Conservation (phyloP, 2,797 vertebrate species). For the Neomorphus geoffroyi region DNA sequence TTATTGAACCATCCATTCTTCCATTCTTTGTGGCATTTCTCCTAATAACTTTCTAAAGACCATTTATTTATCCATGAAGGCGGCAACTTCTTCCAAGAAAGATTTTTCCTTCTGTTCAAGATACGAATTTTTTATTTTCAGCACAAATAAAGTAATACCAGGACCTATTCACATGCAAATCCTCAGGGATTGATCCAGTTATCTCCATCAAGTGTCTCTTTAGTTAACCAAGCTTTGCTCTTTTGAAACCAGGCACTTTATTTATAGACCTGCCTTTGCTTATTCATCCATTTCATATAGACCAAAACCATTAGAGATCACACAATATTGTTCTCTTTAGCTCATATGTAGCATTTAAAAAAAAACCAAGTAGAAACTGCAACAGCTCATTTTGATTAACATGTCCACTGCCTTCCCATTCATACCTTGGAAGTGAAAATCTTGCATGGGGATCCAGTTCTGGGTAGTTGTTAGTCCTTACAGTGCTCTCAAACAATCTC, state of each 20-base stretch:
- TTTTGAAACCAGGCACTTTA: background rate
- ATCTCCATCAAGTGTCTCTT: background rate
- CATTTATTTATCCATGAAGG: background rate
- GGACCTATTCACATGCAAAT: background rate
- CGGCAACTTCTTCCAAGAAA: background rate
- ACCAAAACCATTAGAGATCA: background rate
- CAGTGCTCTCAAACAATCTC: background rate
- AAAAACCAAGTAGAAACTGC: background rate
- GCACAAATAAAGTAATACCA: background rate
- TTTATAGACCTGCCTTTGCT: background rate
- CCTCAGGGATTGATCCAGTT: background rate
- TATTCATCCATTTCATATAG: background rate
- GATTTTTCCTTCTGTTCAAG: background rate
- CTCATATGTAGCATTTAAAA: background rate
- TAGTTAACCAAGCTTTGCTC: background rate
- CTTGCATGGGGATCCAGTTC: background rate
- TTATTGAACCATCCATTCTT: background rate
- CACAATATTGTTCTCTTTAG: background rate
- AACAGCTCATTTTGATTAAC: background rate
- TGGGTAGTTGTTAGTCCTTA: background rate
- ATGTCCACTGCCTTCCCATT: background rate
- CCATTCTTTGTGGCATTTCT: background rate
- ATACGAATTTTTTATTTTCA: background rate
- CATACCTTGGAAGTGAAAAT: background rate
- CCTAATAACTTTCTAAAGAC: background rate